Evolutionary conservation across 2,888 invertebrate genomes (phyloP).

Genomic region (Griposia aprilina): DNA sequence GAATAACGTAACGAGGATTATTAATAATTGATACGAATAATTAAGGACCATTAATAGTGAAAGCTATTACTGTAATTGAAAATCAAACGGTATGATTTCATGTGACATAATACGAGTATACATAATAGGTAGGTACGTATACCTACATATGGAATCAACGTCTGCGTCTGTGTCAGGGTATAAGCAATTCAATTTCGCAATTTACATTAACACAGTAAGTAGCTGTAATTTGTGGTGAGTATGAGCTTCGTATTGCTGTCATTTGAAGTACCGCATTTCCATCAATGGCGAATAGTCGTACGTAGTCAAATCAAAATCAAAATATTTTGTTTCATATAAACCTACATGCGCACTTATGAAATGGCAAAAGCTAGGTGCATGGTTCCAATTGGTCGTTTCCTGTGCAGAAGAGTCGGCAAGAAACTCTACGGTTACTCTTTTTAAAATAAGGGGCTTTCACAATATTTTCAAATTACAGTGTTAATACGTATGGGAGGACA

Average conservation of each 20-base stretch:
- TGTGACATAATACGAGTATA: not conserved
- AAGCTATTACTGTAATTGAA: constrained; percentile 53
- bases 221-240: not conserved
- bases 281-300: not conserved
- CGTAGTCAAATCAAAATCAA: too few relatives aligned
- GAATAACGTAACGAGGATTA: constrained; percentile 22
- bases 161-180: constrained; percentile 1
- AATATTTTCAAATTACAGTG: too few relatives aligned
- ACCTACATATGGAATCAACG: not conserved
- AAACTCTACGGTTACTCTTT: too few relatives aligned
- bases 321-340: too few relatives aligned
- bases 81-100: constrained; percentile 26
- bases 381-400: too few relatives aligned
- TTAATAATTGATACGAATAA: constrained; percentile 27
- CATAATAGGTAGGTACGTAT: too few relatives aligned
- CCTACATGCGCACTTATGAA: too few relatives aligned
- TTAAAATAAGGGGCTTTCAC: too few relatives aligned
- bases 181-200: constrained; percentile 1
- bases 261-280: not conserved
- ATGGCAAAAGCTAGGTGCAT: too few relatives aligned
- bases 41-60: constrained; percentile 19
- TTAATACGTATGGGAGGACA: too few relatives aligned
- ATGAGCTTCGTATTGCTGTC: not conserved
- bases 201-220: not conserved
- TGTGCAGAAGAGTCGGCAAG: too few relatives aligned